Base-by-base conservation (phyloP, 2,888 invertebrate genomes). In the Herminia tarsipennalis region DNA sequence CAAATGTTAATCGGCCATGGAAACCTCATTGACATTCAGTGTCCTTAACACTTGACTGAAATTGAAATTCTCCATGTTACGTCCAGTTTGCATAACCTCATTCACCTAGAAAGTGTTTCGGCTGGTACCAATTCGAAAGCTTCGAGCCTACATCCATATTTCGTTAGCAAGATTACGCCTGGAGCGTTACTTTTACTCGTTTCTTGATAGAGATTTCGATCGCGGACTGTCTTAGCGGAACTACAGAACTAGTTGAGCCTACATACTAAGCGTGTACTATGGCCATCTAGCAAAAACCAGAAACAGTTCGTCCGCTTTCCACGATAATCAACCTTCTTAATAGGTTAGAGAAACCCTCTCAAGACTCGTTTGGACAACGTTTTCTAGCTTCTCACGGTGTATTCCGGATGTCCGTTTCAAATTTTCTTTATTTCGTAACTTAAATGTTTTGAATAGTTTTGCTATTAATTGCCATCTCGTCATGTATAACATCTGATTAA, bases 61-160 rank as follows among this genome's bases (percentile, higher is more conserved):
- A 87, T 90, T 90, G 82, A 76, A 83, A 89, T 91, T 88, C 90
- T 83, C 74, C 50, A 66, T 79, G 88, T 86, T 83, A 86, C 84
- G 76, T 82, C 67, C 75, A 70, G 85, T 90, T 88, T 87, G 88
- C 89, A 88, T 89, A 88, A 54, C 61, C 66, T 47, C 78, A 75
- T 81, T 83, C 81, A 82, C 83, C 82, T 91, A 89, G 90, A 91
- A 91, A 91, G 90, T 86, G 81, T 82, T 84, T 86, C 78, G 78
- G 77, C 49, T 64, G 63, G 69, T 58, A 68, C 59, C 60, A 76
- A 78, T 87, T 87, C 78, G 88, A 89, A 90, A 90, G 90, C 90
- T 66, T 86, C 72, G 52, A 66, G 70, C 82, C 87, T 74, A 86
- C 86, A 81, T 86, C 86, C 80, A 86, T 82, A 84, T 86, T 87